Percentiles rank a stretch among this genome's conserved stretches.
Evolutionary conservation across 2,113 vertebrate genomes (phyloP).

Genomic region (Sapajus apella): DNA sequence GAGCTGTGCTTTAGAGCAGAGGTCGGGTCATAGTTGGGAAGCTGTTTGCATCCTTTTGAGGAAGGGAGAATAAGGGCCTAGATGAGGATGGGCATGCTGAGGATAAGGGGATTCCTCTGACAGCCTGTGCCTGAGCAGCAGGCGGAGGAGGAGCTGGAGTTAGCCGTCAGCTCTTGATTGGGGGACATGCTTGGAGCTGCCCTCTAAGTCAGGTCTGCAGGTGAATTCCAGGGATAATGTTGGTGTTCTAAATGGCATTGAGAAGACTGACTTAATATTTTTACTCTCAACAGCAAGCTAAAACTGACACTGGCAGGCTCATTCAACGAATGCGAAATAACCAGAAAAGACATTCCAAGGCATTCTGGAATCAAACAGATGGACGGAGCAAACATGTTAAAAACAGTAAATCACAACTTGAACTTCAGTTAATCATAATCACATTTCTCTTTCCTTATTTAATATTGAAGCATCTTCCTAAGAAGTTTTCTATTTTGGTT

Average conservation of each 20-base stretch:
- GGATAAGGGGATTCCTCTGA: accelerated
- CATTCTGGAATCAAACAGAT: conserved; percentile 75
- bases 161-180: background rate
- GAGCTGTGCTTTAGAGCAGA: background rate
- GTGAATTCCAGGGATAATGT: background rate
- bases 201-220: background rate
- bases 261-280: conserved; percentile 70
- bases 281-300: conserved; percentile 48
- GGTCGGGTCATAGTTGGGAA: background rate
- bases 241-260: background rate
- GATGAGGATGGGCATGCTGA: background rate
- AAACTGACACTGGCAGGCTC: conserved; percentile 67
- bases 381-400: conserved; percentile 67
- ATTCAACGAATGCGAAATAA: conserved; percentile 58
- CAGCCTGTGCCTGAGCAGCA: background rate
- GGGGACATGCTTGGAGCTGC: background rate
- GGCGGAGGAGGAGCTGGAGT: background rate
- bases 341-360: conserved; percentile 71
- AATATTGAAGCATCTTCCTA: conserved; percentile 57
- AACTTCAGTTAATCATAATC: conserved; percentile 71
- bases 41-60: background rate
- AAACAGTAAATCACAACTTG: conserved; percentile 72
- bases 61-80: background rate
- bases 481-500: conserved; percentile 61
- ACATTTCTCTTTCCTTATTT: conserved; percentile 54